phyloP scores from a whole-genome alignment of 1,140 invertebrate genomes.

The Halesus radiatus region DNA sequence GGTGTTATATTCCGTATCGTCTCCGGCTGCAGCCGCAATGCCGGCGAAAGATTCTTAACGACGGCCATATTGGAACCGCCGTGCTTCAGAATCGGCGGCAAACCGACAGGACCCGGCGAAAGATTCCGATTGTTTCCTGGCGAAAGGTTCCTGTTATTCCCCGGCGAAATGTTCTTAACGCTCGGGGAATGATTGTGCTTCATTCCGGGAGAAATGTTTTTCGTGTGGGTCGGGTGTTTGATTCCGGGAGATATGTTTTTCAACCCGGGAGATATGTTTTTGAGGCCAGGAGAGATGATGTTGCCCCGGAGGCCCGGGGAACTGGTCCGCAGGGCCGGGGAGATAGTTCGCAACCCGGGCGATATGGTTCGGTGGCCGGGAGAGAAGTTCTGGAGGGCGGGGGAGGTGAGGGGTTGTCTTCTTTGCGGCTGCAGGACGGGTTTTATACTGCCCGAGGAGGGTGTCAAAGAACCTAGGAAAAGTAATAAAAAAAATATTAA shows the following conservation, averaged over 20 bases:
- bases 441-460: conserved; percentile 12
- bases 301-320: conserved; percentile 8
- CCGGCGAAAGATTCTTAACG: conserved; percentile 49
- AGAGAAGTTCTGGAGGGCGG: conserved; percentile 49
- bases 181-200: conserved; percentile 16
- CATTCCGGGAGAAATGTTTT: conserved; percentile 3
- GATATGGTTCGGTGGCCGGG: conserved; percentile 24
- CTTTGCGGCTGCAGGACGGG: conserved; percentile 15
- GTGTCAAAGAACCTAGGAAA: conserved; percentile 31
- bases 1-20: conserved; percentile 59
- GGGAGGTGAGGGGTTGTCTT: conserved; percentile 52
- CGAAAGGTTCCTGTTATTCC: conserved; percentile 26
- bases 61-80: neutral
- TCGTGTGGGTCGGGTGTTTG: conserved; percentile 37
- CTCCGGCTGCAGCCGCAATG: conserved; percentile 59
- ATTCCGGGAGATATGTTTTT: conserved; percentile 34
- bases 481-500: conserved; percentile 17
- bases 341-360: conserved; percentile 13
- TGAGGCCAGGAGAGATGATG: conserved; percentile 39
- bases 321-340: neutral
- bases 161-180: conserved; percentile 38
- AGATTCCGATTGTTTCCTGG: neutral
- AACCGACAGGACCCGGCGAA: conserved; percentile 9
- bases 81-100: neutral
- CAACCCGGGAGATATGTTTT: conserved; percentile 23